Conservation (phyloP, 1,140 invertebrate genomes). For the Drosophila sulfurigaster region DNA sequence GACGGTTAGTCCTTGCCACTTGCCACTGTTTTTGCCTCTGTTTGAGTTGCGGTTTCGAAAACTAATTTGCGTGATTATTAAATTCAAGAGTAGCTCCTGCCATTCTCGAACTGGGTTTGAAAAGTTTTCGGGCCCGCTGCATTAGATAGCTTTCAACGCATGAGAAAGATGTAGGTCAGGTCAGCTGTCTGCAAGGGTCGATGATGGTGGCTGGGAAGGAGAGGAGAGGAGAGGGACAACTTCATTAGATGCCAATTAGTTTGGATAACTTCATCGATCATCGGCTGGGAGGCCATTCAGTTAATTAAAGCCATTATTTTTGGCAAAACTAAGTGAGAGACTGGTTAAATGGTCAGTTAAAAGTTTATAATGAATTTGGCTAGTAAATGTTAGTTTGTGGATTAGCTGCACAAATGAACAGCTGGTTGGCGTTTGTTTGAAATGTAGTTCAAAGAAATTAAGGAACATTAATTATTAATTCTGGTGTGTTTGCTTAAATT, state of each 20-base stretch:
- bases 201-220: too few species aligned
- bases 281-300: conserved; percentile 10
- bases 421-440: background rate
- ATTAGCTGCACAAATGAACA: background rate
- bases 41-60: conserved; percentile 76
- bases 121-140: conserved; percentile 35
- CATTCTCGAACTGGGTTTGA: background rate
- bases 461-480: too few species aligned
- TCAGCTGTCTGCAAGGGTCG: background rate
- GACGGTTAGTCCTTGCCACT: conserved; percentile 24
- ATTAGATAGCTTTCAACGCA: conserved; percentile 36
- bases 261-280: conserved; percentile 59
- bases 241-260: conserved; percentile 68
- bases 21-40: conserved; percentile 29
- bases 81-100: conserved; percentile 51
- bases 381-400: background rate
- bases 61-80: conserved; percentile 83
- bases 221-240: conserved; percentile 33
- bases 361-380: background rate
- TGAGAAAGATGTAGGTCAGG: conserved; percentile 48
- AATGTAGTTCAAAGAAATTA: too few species aligned
- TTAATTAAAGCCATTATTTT: conserved; percentile 49
- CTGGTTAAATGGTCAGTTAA: background rate
- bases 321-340: background rate
- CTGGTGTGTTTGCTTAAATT: too few species aligned